Conservation (phyloP, 2,888 invertebrate species). For the Strigamia transsilvanica region DNA sequence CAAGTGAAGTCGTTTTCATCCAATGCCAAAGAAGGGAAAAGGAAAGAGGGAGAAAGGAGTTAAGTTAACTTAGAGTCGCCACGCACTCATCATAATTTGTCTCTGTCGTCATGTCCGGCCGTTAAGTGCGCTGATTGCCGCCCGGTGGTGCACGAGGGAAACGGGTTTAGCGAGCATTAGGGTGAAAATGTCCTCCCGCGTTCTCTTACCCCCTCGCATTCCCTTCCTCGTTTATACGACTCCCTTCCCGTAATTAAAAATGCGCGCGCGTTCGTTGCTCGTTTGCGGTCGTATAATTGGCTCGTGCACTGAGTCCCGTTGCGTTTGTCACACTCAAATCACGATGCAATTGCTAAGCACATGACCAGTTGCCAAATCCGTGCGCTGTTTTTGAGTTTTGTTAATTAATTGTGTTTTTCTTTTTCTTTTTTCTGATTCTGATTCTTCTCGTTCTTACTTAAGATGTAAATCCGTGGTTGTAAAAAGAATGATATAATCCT, state of each 20-base stretch:
- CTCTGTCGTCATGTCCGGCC: constrained; percentile 49
- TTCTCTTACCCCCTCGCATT: constrained; percentile 35
- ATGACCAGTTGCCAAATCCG: constrained; percentile 40
- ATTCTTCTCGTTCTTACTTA: background rate
- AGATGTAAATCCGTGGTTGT: constrained; percentile 20
- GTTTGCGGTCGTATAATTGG: constrained; percentile 49
- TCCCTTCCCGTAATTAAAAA: constrained; percentile 46
- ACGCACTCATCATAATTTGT: constrained; percentile 49
- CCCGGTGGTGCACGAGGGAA: constrained; percentile 49
- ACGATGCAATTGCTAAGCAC: constrained; percentile 41
- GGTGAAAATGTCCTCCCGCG: constrained; percentile 47
- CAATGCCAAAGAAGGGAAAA: constrained; percentile 33
- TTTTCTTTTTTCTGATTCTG: background rate
- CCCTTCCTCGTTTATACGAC: constrained; percentile 45
- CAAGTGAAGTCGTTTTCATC: constrained; percentile 42
- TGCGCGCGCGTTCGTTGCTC: constrained; percentile 49
- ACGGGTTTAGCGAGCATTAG: constrained; percentile 45
- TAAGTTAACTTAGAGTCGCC: constrained; percentile 45
- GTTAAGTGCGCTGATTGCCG: constrained; percentile 49
- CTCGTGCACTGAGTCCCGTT: constrained; percentile 49
- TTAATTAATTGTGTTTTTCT: constrained; percentile 8
- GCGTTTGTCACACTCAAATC: constrained; percentile 48
- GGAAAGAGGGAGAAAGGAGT: constrained; percentile 48
- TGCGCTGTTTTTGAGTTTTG: constrained; percentile 12
- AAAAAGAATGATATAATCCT: background rate